Base-by-base conservation (phyloP, 1,140 invertebrate species). In the Micrasema minimum region DNA sequence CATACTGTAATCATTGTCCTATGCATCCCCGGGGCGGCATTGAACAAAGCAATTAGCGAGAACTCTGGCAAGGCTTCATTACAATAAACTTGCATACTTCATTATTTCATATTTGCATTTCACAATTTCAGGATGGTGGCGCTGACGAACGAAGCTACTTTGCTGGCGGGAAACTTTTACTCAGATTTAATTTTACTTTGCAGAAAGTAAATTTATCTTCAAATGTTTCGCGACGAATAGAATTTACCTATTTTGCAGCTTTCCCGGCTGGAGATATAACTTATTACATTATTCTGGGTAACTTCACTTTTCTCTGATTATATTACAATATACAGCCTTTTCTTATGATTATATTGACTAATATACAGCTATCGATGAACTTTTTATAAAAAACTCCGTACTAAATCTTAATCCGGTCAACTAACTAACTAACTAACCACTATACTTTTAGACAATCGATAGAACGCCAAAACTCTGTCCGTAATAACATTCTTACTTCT, bases 21-120 rank as follows among this genome's bases (percentile, higher is more conserved):
- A 12, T 61, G 57, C 55, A 38, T 59, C 20, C 55, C n/a, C 31
- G 57, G 38, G 37, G 38, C n/a, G 20, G 18, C n/a, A 26, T n/a
- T 12, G 26, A 64, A 48, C 61, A 64, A 64, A 64, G 43, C 45
- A 64, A 64, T 64, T 64, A 61, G 38, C 57, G 45, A 64, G 43
- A 35, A 10, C 23, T 18, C 12, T 26, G 37, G 10, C 4, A 59
- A 35, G 26, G 16, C 55, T 41, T 38, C 37, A 59, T 59, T 59
- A 59, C 55, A 59, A 59, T 59, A 22, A 59, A 59, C 35, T 59
- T 59, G 55, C 37, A 59, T 43, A 59, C 55, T 59, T 53, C 23
- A 43, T 43, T 22, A 59, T 22, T 38, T 11, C 14, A 20, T 22
- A 43, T 59, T 41, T 59, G 26, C 26, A 31, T 31, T 31, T 31